Evolutionary conservation across 2,113 vertebrate genomes (phyloP).

Genomic region (Proteles cristata): DNA sequence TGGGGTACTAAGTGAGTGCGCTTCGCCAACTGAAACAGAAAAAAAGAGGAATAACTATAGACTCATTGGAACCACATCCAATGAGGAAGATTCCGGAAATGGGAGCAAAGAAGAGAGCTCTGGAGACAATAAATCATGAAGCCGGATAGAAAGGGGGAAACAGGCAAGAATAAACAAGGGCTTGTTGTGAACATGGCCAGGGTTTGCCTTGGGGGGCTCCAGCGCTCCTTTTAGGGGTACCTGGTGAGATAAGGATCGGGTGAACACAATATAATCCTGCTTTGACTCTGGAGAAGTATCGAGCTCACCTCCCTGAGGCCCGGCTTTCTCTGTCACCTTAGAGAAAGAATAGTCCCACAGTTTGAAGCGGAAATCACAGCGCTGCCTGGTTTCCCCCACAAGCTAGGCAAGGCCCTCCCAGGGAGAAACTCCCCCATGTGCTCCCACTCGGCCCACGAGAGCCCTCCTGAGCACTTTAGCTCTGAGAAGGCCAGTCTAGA

Average conservation of each 20-base stretch:
- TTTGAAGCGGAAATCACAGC: not conserved
- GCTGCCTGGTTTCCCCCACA: not conserved
- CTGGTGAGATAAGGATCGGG: not conserved
- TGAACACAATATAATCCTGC: not conserved
- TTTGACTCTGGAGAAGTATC: not conserved
- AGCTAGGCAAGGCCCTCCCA: not conserved
- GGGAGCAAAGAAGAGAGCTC: not conserved
- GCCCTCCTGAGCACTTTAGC: not conserved
- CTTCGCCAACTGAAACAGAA: not conserved
- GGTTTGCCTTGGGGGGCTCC: not conserved
- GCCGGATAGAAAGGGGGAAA: not conserved
- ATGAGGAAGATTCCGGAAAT: constrained; percentile 31
- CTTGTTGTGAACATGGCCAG: not conserved
- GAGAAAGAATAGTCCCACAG: not conserved
- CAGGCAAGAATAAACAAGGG: not conserved
- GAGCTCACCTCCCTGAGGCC: not conserved
- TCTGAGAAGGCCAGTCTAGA: not conserved
- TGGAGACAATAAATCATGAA: not conserved
- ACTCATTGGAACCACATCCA: not conserved
- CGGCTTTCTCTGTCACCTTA: not conserved
- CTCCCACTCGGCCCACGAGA: not conserved
- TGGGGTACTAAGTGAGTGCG: not conserved
- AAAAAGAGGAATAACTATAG: not conserved
- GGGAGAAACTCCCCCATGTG: not conserved
- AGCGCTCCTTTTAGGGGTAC: not conserved